Base-by-base conservation (phyloP, 2,113 vertebrate genomes). In the Antechinus stuartii region DNA sequence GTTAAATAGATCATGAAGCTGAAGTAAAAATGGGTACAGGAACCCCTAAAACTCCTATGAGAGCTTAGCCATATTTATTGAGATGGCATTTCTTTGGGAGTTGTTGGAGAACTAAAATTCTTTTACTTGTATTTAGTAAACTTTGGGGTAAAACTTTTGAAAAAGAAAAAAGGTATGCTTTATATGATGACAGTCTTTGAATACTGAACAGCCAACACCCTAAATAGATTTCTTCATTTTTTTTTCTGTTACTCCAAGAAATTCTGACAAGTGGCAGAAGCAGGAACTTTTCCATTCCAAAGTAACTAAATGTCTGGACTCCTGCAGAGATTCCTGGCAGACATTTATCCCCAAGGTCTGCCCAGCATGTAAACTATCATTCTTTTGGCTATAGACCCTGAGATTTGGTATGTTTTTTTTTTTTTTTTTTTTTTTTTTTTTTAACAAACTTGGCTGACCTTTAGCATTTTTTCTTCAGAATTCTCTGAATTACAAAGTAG, bases 261-360 rank as follows among this genome's bases (percentile, higher is more conserved):
- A 84, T 90, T 54, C 96, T 95, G 94, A 92, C 54, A 94, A 92
- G 89, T 93, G 95, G 94, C 96, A 96, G 92, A 84, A 84, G 68
- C 68, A 84, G 12, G 68, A 84, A 84, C 68, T 84, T 84, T 84
- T 84, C 68, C 68, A 84, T 84, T 84, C 68, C 68, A 84, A 97
- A 97, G 97, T 96, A 97, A 97, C 95, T 95, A 91, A 92, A 93
- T 96, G 97, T 90, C 92, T 96, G 96, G 96, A 90, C 96, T 97
- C 91, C 52, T 11, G 68, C 68, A 84, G 68, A n/a, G 68, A 84
- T 84, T 84, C 68, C 68, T 42, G 68, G 68, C 68, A 84, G 23
- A 92, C 54, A 97, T 93, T 89, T 91, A 93, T 93, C 94, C 92
- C 92, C 90, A 92, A 96, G 91, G 95, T 90, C 93, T 97, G 95